Evolutionary conservation across 2,888 invertebrate species (phyloP).

Genomic region (Aromia moschata): DNA sequence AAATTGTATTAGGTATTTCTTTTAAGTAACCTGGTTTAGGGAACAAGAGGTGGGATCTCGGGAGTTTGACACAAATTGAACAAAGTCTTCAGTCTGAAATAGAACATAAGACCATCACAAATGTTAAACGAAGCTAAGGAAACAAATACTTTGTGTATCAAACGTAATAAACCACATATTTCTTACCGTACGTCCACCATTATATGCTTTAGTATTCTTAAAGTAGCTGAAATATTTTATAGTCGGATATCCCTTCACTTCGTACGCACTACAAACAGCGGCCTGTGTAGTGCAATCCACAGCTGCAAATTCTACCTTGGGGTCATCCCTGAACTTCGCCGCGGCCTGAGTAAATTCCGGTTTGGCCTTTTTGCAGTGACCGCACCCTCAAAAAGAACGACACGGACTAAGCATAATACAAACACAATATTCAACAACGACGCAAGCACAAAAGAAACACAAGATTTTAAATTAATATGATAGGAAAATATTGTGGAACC

Average conservation of each 20-base stretch:
- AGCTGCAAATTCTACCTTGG: conserved; percentile 81
- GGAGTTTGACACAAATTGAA: background rate
- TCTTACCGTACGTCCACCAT: conserved; percentile 67
- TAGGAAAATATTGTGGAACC: too few species aligned
- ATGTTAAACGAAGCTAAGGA: background rate
- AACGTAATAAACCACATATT: background rate
- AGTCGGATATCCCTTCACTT: conserved; percentile 86
- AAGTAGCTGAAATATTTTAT: conserved; percentile 87
- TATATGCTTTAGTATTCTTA: conserved; percentile 74
- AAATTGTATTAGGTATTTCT: too few species aligned
- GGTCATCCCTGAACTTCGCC: conserved; percentile 76
- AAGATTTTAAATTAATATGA: too few species aligned
- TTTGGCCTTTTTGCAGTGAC: conserved; percentile 88
- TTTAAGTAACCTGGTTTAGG: background rate
- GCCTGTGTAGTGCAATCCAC: conserved; percentile 80
- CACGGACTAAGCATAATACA: too few species aligned
- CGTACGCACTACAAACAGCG: conserved; percentile 73
- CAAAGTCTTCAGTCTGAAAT: background rate
- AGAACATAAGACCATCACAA: conserved; percentile 3
- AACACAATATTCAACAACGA: too few species aligned
- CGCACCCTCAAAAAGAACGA: conserved; percentile 80
- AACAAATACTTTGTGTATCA: background rate
- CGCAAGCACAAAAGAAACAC: too few species aligned
- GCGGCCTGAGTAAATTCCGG: conserved; percentile 84
- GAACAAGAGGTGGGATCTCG: background rate